Base-by-base conservation (phyloP, 2,113 vertebrate species). In the Plecturocebus donacophilus region DNA sequence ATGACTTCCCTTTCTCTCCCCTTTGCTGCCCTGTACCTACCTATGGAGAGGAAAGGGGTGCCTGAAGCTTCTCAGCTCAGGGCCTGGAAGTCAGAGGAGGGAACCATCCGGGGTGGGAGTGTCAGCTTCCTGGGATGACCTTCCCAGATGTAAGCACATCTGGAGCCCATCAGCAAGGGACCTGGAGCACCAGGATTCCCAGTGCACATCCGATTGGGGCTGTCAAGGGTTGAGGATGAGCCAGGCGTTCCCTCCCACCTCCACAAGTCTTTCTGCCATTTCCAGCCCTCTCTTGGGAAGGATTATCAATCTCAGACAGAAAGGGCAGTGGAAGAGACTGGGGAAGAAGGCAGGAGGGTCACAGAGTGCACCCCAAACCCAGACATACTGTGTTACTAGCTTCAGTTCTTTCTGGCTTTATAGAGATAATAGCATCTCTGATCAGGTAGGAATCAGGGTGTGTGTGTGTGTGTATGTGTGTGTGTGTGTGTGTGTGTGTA, bases 111-210 rank as follows among this genome's bases (percentile, higher is more conserved):
- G 96, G 94, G 87, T 97, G 96, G 81, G 95, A 96, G 76, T 30
- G 9, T 91, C 20, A 45, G 88, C 68, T 98, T 98, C 97, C 95
- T 97, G 97, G 97, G 98, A 97, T 97, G 82, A 96, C 85, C 98
- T 98, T 97, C 96, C 96, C 98, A 98, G 97, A 98, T 97, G 97
- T 94, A 87, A 92, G 94, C 95, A 97, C 98, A 98, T 98, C 98
- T 98, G 98, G 97, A 98, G 98, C 92, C 95, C 97, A 98, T 98
- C 97, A 98, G 97, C 93, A 92, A 98, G 97, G 95, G 97, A 98
- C 97, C 96, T 96, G 97, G 94, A 96, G 75, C 92, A 95, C 79
- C 87, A 92, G 95, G 92, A 93, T 96, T 96, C 90, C 95, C 96
- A 97, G 32, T 94, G 61, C 81, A 96, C 96, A 94, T 97, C 94